phyloP scores from a whole-genome alignment of 2,113 vertebrate genomes.

The Ariopsis seemanni region DNA sequence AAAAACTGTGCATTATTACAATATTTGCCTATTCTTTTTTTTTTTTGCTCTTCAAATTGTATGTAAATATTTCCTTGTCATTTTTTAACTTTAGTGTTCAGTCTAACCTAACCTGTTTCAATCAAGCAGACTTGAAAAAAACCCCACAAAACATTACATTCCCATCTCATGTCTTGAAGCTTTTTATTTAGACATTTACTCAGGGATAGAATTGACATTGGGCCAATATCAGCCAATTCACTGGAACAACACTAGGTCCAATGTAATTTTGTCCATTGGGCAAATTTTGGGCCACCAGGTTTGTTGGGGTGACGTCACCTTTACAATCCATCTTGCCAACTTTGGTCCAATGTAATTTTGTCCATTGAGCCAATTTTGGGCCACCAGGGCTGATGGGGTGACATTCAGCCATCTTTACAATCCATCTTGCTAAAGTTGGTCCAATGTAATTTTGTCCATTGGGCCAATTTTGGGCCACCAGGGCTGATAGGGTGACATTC shows the following conservation, averaged over 20 bases:
- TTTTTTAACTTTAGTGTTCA: neutral
- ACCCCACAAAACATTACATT: neutral
- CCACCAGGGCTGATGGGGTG: too few relatives aligned
- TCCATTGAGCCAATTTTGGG: too few relatives aligned
- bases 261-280: neutral
- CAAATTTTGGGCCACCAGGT: neutral
- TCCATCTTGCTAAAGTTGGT: too few relatives aligned
- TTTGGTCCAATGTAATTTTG: too few relatives aligned
- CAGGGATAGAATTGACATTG: neutral
- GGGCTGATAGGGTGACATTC: too few relatives aligned
- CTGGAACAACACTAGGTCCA: neutral
- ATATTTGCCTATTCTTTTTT: neutral
- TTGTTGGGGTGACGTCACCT: neutral
- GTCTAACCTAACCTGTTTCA: neutral
- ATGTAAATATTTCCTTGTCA: neutral
- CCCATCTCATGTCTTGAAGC: neutral
- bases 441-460: too few relatives aligned
- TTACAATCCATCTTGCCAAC: neutral
- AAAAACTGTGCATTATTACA: neutral
- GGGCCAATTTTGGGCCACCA: too few relatives aligned
- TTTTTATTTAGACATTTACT: neutral
- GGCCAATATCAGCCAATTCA: neutral
- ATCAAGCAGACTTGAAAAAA: neutral
- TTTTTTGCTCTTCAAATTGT: neutral
- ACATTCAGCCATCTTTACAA: too few relatives aligned